Evolutionary conservation across 1,140 invertebrate genomes (phyloP), one percentile per base, ranked within the genome.

Genomic region (Zaprionus inermis): DNA sequence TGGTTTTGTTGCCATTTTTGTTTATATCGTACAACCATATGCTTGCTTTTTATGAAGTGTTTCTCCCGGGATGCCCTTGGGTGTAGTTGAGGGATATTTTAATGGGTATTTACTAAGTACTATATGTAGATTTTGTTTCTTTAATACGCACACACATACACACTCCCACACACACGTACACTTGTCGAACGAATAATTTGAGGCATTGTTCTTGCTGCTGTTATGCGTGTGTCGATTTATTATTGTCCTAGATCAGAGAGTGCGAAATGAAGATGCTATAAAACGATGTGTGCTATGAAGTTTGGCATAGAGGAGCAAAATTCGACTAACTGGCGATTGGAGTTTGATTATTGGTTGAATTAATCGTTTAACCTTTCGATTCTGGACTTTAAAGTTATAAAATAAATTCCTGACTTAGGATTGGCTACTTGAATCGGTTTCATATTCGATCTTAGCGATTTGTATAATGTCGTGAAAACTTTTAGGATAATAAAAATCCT

Each of bases 1-100:
- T 32, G 11, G 38, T 56, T 67, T 65, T 65, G 11, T 52, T 46
- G 56, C 22, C n/a, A 14, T 54, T 22, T 32, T 55, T 63, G 32
- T 22, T 22, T 58, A 51, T 58, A 38, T 56, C 52, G 46, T 73
- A 73, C 71, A 73, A 73, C 71, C 71, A 73, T 73, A 72, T 55
- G 71, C 71, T 72, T 72, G 61, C 61, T 64, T 64, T 55, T 55
- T 55, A 65, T 66, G 18, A 44, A 64, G 52, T 65, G 38, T 30
- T 49, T 49, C 44, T 49, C 10, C 44, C 44, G 18, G 18, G 32
- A 38, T 58, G 63, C 38, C 44, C 24, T 57, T 46, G 51, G 51
- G n/a, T 24, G 24, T 72, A 38, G 12, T 24, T 11, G 18, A 16
- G 14, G 30, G n/a, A 2, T 44, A 51, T 49, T 22, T 49, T 12